phyloP scores from a whole-genome alignment of 2,113 vertebrate species.

The Brienomyrus brachyistius region DNA sequence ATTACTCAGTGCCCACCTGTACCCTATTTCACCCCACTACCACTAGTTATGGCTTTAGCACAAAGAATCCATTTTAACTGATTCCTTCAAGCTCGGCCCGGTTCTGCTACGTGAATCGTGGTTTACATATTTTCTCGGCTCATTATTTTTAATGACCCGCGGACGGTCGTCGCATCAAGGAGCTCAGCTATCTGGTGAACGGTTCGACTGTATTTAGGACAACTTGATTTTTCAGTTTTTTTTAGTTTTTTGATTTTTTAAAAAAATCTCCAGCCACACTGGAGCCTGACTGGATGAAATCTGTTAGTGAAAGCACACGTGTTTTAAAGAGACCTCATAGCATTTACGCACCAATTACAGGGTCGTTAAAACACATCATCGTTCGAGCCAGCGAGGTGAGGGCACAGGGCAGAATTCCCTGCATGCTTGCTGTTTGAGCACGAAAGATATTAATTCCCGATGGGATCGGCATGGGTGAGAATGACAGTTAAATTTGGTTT shows the following conservation, averaged over 20 bases:
- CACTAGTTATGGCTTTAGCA: not conserved
- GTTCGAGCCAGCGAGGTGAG: not conserved
- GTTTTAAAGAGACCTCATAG: not conserved
- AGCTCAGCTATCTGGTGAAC: not conserved
- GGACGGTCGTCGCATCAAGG: not conserved
- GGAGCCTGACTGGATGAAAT: not conserved
- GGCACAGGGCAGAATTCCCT: not conserved
- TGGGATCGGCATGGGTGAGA: not conserved
- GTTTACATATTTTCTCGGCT: not conserved
- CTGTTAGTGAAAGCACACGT: not conserved
- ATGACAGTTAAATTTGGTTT: not conserved
- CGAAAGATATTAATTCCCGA: not conserved
- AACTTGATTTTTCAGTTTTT: not conserved
- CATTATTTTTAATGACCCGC: not conserved
- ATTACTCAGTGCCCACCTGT: not conserved
- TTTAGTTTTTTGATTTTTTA: not conserved
- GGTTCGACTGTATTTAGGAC: not conserved
- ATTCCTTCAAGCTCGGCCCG: not conserved
- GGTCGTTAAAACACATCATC: not conserved
- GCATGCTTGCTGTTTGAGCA: not conserved
- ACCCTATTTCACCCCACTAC: not conserved
- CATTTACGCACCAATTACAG: not conserved
- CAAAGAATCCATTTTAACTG: not conserved
- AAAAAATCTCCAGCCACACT: not conserved
- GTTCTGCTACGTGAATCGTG: not conserved